Conservation (phyloP, 2,113 vertebrate genomes). For the Pollachius pollachius region DNA sequence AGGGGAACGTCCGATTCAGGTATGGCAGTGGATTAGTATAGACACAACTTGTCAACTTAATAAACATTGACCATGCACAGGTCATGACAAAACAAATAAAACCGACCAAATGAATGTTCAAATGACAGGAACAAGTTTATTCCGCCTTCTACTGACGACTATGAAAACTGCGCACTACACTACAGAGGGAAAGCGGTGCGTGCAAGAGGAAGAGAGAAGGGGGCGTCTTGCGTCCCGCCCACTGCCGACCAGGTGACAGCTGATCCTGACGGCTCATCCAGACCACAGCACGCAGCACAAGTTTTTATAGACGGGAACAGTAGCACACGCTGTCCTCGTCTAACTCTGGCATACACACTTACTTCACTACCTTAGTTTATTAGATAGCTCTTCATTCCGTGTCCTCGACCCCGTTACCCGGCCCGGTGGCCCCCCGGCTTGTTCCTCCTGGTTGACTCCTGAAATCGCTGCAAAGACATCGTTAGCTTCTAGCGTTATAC, state of each 20-base stretch:
- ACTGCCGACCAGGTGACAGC: conserved; percentile 59
- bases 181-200: too few species aligned
- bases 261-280: conserved; percentile 21
- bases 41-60: too few species aligned
- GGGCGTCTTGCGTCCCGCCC: conserved; percentile 32
- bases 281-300: not conserved
- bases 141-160: too few species aligned
- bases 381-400: not conserved
- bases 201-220: too few species aligned
- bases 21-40: too few species aligned
- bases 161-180: too few species aligned
- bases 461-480: conserved; percentile 19
- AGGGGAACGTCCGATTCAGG: too few species aligned
- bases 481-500: conserved; percentile 5
- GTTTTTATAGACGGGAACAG: not conserved
- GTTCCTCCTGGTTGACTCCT: not conserved
- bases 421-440: not conserved
- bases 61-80: too few species aligned
- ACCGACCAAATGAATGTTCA: too few species aligned
- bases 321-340: not conserved
- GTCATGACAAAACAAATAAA: too few species aligned
- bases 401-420: not conserved
- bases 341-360: not conserved
- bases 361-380: not conserved
- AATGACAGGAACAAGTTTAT: too few species aligned